phyloP scores from a whole-genome alignment of 2,888 invertebrate species.

The Leptinotarsa juncta region DNA sequence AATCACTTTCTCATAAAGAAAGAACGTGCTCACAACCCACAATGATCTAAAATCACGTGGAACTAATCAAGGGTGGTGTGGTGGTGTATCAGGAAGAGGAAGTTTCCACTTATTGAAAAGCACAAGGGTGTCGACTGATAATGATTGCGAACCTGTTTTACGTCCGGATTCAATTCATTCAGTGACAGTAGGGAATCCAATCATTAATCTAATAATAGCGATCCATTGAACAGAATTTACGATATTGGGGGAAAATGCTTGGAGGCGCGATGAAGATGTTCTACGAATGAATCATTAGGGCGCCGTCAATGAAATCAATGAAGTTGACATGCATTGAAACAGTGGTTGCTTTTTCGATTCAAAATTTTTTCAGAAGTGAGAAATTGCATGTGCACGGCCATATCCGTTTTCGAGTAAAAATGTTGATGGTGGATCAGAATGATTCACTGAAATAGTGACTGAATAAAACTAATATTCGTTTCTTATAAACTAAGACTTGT shows the following conservation, averaged over 20 bases:
- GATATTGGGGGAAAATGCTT: not conserved
- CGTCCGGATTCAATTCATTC: slow-evolving; percentile 29
- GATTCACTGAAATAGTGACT: too few relatives aligned
- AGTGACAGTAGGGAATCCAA: slow-evolving; percentile 13
- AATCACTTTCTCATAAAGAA: slow-evolving; percentile 6
- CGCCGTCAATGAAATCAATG: too few relatives aligned
- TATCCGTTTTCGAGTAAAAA: too few relatives aligned
- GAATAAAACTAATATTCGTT: too few relatives aligned
- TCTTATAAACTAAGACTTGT: too few relatives aligned
- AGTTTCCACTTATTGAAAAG: slow-evolving; percentile 28
- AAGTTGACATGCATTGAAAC: too few relatives aligned
- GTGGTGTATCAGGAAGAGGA: slow-evolving; percentile 24
- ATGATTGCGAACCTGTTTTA: slow-evolving; percentile 26
- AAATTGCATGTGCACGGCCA: too few relatives aligned
- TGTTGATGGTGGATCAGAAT: too few relatives aligned
- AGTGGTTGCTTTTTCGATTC: too few relatives aligned
- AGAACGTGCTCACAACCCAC: not conserved
- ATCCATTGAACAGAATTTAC: not conserved
- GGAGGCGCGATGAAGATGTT: not conserved
- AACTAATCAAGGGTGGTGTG: not conserved
- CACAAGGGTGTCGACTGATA: slow-evolving; percentile 30
- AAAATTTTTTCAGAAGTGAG: too few relatives aligned
- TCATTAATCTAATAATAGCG: not conserved
- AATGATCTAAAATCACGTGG: slow-evolving; percentile 25
- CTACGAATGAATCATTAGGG: not conserved